phyloP scores from a whole-genome alignment of 2,113 vertebrate species.

The Lontra canadensis region DNA sequence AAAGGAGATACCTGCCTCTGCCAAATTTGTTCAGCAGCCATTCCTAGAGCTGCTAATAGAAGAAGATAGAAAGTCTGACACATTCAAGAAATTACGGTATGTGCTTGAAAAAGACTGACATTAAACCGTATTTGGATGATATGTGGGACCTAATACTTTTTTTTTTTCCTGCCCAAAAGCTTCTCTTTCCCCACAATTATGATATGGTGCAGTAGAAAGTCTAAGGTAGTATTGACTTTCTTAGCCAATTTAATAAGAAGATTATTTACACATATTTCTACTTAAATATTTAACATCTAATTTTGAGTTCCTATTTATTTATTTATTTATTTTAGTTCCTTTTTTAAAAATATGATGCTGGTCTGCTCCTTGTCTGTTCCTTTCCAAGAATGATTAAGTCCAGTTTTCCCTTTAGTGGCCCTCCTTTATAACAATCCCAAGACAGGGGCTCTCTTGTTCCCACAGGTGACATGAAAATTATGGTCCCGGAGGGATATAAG shows the following conservation, averaged over 20 bases:
- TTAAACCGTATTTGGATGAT: not conserved
- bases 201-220: not conserved
- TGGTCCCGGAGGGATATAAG: not conserved
- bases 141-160: not conserved
- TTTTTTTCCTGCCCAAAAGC: not conserved
- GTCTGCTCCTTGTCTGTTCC: not conserved
- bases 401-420: not conserved
- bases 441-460: not conserved
- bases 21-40: not conserved
- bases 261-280: conserved; percentile 37
- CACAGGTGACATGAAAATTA: not conserved
- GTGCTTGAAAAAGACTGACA: conserved; percentile 8
- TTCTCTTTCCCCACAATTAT: not conserved
- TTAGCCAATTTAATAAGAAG: conserved; percentile 25
- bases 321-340: too few relatives aligned
- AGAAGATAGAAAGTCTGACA: conserved; percentile 35
- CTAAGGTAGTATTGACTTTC: not conserved
- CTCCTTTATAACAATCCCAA: not conserved
- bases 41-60: not conserved
- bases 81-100: conserved; percentile 57
- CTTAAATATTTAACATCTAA: conserved; percentile 39
- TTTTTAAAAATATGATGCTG: not conserved
- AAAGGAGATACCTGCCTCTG: not conserved
- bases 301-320: not conserved
- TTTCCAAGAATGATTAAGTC: not conserved